A percentile compares a stretch with the other conserved stretches of the same genome.
Conservation (phyloP, 37 sponge, comb jelly and placozoan species). For the Diacarnus erythraeanus region DNA sequence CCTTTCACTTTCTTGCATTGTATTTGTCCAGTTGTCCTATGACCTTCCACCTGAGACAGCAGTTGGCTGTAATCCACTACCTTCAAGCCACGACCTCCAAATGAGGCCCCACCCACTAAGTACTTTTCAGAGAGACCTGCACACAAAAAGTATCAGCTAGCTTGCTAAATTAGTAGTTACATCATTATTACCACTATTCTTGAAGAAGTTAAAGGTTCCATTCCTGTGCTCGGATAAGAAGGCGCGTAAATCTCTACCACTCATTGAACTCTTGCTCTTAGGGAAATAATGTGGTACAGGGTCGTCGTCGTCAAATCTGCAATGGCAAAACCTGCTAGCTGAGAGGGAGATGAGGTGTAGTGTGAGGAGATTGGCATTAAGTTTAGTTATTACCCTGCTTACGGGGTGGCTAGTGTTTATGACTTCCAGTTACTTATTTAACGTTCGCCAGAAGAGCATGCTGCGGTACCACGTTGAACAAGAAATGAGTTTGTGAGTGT, state of each 20-base stretch:
- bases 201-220: constrained; percentile 11
- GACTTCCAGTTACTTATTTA: constrained; percentile 1
- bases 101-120: background rate
- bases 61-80: constrained; percentile 50
- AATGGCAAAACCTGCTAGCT: background rate
- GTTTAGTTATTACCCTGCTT: background rate
- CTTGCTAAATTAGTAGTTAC: too few relatives aligned
- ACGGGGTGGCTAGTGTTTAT: constrained; percentile 4
- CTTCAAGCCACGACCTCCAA: background rate
- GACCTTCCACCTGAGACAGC: background rate
- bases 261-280: constrained; percentile 16
- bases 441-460: constrained; percentile 48
- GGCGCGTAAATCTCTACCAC: constrained; percentile 56
- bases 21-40: constrained; percentile 12
- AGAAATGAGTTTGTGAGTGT: constrained; percentile 17
- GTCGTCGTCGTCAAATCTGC: background rate
- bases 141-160: too few relatives aligned
- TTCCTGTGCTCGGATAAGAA: constrained; percentile 36
- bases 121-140: background rate
- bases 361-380: constrained; percentile 1
- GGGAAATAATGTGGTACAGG: background rate
- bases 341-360: background rate
- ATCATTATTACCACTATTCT: constrained; percentile 6
- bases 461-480: constrained; percentile 35
- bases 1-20: constrained; percentile 12